These are phyloP conservation scores for Tenrec ecaudatus DNA, from an alignment of 2,113 vertebrate species.

Conservation along the genomic window DNA sequence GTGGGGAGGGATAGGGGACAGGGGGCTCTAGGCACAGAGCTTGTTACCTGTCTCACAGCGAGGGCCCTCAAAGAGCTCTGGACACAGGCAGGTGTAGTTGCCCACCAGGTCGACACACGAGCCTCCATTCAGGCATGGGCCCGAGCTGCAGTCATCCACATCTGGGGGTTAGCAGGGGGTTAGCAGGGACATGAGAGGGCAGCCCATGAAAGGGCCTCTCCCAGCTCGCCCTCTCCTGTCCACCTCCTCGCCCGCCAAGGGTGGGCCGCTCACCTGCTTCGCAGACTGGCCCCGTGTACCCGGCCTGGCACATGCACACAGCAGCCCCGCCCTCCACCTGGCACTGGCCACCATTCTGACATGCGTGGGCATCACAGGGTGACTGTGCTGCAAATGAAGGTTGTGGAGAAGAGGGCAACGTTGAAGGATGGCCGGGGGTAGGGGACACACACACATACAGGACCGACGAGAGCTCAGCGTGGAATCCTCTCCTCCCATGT, in stretches of 20 bases:
- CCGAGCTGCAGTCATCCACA: conserved; percentile 91
- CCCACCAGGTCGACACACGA: conserved; percentile 89
- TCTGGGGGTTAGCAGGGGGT: conserved; percentile 84
- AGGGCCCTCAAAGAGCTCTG: conserved; percentile 89
- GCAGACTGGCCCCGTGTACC: conserved; percentile 82
- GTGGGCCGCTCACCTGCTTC: conserved; percentile 82
- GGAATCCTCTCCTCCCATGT: not conserved
- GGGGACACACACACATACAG: not conserved
- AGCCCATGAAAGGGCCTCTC: not conserved
- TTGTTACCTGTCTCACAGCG: conserved; percentile 93
- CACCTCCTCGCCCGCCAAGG: fast-evolving
- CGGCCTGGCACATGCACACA: conserved; percentile 78
- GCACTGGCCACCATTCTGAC: conserved; percentile 86
- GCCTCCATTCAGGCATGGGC: conserved; percentile 93
- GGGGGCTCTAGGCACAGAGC: fast-evolving
- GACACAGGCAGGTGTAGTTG: conserved; percentile 92
- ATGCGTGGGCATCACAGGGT: conserved; percentile 83
- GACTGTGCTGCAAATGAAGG: conserved; percentile 77
- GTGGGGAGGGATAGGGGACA: no score
- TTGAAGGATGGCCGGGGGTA: not conserved
- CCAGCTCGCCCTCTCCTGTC: fast-evolving
- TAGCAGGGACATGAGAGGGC: not conserved
- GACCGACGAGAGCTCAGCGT: not conserved
- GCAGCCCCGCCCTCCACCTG: conserved; percentile 71
- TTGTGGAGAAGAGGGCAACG: not conserved